Evolutionary conservation across 2,888 invertebrate species (phyloP).

Genomic region (Tuberolachnus salignus): DNA sequence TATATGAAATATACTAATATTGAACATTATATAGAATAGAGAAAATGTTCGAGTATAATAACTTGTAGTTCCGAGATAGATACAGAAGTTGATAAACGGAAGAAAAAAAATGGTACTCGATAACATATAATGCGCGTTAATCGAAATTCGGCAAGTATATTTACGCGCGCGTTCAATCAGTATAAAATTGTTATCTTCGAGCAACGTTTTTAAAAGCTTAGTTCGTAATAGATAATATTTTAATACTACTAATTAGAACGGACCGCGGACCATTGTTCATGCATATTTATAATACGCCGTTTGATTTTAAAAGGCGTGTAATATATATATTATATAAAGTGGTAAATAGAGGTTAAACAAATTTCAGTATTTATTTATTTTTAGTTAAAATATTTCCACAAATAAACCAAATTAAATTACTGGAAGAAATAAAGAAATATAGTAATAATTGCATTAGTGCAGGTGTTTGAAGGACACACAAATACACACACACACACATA

Average conservation of each 20-base stretch:
- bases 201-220: background rate
- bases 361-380: background rate
- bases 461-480: constrained; percentile 33
- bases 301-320: background rate
- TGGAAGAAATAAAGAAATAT: background rate
- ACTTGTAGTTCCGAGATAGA: no score
- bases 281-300: no score
- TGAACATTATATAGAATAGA: no score
- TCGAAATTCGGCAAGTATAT: background rate
- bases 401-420: constrained; percentile 3
- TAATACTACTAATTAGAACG: background rate
- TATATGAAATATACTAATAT: no score
- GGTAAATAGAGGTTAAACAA: background rate
- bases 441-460: background rate
- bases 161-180: background rate
- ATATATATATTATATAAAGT: background rate
- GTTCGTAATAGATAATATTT: background rate
- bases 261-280: background rate
- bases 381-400: background rate
- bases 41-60: no score
- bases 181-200: background rate
- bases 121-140: no score
- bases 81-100: no score
- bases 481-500: no score
- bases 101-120: no score